Evolutionary conservation across 2,113 vertebrate genomes (phyloP).

Genomic region (Heterochromis multidens): DNA sequence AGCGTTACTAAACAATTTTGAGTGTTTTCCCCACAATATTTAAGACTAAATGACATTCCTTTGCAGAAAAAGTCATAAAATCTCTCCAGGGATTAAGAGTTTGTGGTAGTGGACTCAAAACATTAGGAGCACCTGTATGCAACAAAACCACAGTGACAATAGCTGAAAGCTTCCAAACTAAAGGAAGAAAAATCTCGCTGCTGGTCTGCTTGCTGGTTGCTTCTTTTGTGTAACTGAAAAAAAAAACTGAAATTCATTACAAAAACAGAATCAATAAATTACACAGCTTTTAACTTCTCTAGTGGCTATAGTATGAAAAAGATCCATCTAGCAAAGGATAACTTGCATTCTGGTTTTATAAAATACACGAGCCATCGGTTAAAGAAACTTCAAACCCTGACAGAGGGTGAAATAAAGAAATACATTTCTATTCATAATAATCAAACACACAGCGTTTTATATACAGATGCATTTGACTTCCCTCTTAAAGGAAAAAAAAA

Average conservation of each 20-base stretch:
- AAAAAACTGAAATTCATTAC: conserved; percentile 42
- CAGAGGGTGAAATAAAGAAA: conserved; percentile 60
- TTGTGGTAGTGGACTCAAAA: not conserved
- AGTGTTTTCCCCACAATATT: not conserved
- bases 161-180: not conserved
- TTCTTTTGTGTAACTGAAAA: conserved; percentile 23
- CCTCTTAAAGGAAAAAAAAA: conserved; percentile 72
- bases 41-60: not conserved
- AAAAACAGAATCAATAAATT: conserved; percentile 62
- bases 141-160: not conserved
- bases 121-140: not conserved
- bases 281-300: conserved; percentile 36
- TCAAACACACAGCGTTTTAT: conserved; percentile 76
- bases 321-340: conserved; percentile 38
- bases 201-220: conserved; percentile 14
- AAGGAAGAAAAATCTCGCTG: not conserved
- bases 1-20: not conserved
- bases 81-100: not conserved
- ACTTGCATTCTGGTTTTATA: conserved; percentile 36
- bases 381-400: conserved; percentile 55
- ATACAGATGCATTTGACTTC: conserved; percentile 66
- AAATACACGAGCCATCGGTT: conserved; percentile 45
- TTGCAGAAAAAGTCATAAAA: not conserved
- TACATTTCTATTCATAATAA: conserved; percentile 58
- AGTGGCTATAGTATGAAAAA: conserved; percentile 38